Base-by-base conservation (phyloP, 2,113 vertebrate genomes). In the Procavia capensis region DNA sequence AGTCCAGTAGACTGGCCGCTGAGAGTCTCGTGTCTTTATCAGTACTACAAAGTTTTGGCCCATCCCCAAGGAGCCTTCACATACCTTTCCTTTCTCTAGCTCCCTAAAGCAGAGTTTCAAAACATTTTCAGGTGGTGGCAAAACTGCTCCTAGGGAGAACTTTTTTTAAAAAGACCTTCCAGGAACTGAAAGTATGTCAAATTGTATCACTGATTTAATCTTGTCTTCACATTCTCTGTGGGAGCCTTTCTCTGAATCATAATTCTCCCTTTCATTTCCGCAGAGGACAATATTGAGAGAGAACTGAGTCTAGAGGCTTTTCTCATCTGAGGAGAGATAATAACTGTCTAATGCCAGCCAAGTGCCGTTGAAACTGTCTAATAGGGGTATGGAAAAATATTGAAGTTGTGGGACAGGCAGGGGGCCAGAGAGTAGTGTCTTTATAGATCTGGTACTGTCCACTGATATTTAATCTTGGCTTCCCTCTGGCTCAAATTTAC, bases 401-500 rank as follows among this genome's bases (percentile, higher is more conserved):
- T 13, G 86, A 92, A 9, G 39, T 90, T 74, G 75, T 29, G 34
- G 25, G 31, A 72, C 61, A 63, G 34, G 91, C 95, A 91, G 97
- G 63, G 85, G 87, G 92, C 93, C 93, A 54, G 84, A 86, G 89
- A 81, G 68, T 64, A 80, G 94, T 41, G 43, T 93, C 93, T 89
- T 47, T 7, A 19, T 72, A 68, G 74, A 84, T 94, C 84, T 1
- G 76, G 25, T 81, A 22, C 85, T 63, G 29, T 91, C 97, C 97
- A 92, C 0, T 63, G 94, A 97, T 98, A 95, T 91, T 92, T 92
- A 92, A 96, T 97, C 90, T 41, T 63, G n/a, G 87, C 85, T 97
- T 94, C 97, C 75, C 92, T 95, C 91, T 96, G 93, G 85, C 72
- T 96, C 94, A 93, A 59, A 88, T 85, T 13, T 91, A 97, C 88